A percentile compares a stretch with the other conserved stretches of the same genome.
Evolutionary conservation across 2,113 vertebrate genomes (phyloP).

Genomic region (Mustela lutreola): DNA sequence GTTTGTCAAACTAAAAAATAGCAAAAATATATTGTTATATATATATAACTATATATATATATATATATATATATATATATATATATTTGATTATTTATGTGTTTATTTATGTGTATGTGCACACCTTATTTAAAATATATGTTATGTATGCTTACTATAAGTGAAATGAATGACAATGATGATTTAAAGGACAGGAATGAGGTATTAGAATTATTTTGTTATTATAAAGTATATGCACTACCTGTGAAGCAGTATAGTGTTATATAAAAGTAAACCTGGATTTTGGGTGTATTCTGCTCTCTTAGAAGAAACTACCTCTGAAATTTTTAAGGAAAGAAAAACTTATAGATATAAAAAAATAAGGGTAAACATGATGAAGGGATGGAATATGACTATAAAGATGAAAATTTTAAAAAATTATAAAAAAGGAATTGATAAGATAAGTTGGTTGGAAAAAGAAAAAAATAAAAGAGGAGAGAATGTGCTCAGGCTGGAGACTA

Average conservation of each 20-base stretch:
- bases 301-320: too few species aligned
- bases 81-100: neutral
- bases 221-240: neutral
- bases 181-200: neutral
- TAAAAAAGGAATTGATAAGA: too few species aligned
- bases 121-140: neutral
- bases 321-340: too few species aligned
- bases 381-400: too few species aligned
- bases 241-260: neutral
- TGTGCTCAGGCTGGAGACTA: too few species aligned
- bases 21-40: neutral
- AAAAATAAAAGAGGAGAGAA: too few species aligned
- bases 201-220: neutral
- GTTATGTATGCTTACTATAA: neutral
- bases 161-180: neutral
- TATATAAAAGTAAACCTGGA: neutral
- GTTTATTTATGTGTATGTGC: neutral
- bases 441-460: too few species aligned
- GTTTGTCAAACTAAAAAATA: neutral
- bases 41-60: too few species aligned
- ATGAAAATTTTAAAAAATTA: too few species aligned
- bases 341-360: too few species aligned
- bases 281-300: neutral
- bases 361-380: too few species aligned
- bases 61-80: too few species aligned